Conservation (phyloP, 2,113 vertebrate genomes). For the Craseonycteris thonglongyai region DNA sequence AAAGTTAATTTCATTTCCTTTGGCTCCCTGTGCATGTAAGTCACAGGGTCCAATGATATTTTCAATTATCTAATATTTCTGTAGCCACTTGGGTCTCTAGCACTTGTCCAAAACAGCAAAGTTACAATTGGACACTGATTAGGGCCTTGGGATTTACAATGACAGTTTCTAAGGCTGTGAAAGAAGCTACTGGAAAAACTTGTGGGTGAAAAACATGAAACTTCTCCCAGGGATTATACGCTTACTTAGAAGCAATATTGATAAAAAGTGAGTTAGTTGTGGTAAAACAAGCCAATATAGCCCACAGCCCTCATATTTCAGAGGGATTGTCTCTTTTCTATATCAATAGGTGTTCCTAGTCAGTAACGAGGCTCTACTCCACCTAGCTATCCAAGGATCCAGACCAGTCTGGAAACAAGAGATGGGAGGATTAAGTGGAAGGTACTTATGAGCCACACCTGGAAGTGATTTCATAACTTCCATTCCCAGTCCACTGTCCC, state of each 20-base stretch:
- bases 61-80: not conserved
- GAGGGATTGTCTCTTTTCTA: not conserved
- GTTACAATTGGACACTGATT: not conserved
- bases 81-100: not conserved
- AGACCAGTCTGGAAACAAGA: not conserved
- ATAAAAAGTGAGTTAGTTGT: not conserved
- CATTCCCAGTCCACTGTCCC: not conserved
- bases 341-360: not conserved
- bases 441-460: not conserved
- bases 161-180: not conserved
- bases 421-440: not conserved
- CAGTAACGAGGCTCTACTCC: not conserved
- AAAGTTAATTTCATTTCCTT: not conserved
- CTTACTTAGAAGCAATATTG: not conserved
- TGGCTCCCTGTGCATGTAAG: not conserved
- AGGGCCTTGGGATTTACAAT: not conserved
- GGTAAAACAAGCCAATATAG: not conserved
- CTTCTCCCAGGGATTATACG: not conserved
- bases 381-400: not conserved
- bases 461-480: not conserved
- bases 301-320: not conserved
- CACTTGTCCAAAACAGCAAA: not conserved
- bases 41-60: not conserved
- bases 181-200: not conserved
- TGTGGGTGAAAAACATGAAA: not conserved